These are phyloP conservation scores for Bimastos eiseni DNA, from an alignment of 2,888 invertebrate genomes.

Conservation along the genomic window DNA sequence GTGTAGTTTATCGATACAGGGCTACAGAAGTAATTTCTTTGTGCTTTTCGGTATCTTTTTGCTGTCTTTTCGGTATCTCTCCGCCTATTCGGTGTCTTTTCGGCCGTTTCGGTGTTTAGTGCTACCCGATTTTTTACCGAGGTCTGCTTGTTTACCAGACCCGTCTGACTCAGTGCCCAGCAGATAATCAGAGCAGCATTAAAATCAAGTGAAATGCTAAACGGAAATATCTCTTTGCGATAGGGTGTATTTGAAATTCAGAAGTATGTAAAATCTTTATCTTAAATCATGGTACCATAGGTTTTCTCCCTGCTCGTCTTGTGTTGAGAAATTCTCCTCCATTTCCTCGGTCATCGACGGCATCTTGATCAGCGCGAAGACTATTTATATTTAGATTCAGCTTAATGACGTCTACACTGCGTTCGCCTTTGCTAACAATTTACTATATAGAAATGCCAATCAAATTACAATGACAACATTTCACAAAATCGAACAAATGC, in stretches of 20 bases:
- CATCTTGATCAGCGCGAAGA: not conserved
- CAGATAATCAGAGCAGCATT: not conserved
- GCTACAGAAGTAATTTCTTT: no score
- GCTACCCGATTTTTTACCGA: no score
- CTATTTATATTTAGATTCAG: not conserved
- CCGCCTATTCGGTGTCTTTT: no score
- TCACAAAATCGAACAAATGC: not conserved
- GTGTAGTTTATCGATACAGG: no score
- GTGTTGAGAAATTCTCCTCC: not conserved
- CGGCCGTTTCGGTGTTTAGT: no score
- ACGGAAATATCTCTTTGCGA: not conserved
- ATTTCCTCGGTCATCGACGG: conserved; percentile 13
- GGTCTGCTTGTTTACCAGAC: not conserved
- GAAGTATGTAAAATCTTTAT: conserved; percentile 2
- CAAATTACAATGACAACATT: not conserved
- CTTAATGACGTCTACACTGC: not conserved
- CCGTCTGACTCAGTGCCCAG: not conserved
- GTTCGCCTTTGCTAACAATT: not conserved
- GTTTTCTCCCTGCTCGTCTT: not conserved
- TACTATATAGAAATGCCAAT: not conserved
- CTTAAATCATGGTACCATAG: conserved; percentile 13
- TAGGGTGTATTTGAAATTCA: not conserved
- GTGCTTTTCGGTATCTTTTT: no score
- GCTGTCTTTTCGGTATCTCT: no score
- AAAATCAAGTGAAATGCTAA: not conserved